Evolutionary conservation across 2,888 invertebrate genomes (phyloP), one percentile per base, ranked within the genome.

Genomic region (Bellardia bayeri): DNA sequence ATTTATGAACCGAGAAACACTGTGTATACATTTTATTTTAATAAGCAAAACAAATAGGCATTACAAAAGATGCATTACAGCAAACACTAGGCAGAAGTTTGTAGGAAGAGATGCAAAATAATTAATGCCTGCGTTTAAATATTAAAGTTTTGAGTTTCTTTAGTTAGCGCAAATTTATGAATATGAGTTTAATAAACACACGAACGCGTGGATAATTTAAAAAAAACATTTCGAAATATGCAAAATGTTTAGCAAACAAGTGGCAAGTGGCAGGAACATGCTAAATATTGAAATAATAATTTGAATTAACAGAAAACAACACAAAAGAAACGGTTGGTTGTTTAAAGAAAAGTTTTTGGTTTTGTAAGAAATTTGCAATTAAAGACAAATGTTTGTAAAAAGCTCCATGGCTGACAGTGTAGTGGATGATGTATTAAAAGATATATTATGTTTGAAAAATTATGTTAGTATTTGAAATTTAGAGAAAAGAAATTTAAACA

Each of bases 311-410:
- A 54, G 42, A 66, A 40, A 40, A 6, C 7, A 6, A 6, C 23
- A 23, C 23, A 23, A 42, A 7, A 9, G 42, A 42, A 42, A 42
- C 7, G 7, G 2, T 42, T 42, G 9, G 42, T 42, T 42, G 6
- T 42, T 42, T 37, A 40, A 40, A 14, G 7, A 40, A 37, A 63
- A 23, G 23, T 23, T 23, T 23, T 23, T 23, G 23, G 23, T 23
- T 23, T 23, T 23, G 23, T 23, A 23, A 23, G 23, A 64, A n/a
- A 7, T n/a, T 40, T 14, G 13, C n/a, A 51, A 51, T n/a, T n/a
- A 2, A 51, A 89, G 89, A 91, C 92, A 91, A 92, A 93, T 93
- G 93, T 92, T 93, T 93, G 90, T 93, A 88, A 93, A 93, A 91
- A 91, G 91, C 90, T 91, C 91, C 90, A 93, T 93, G 93, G 93